Evolutionary conservation across 2,888 invertebrate genomes (phyloP).

Genomic region (Aporophyla nigra): DNA sequence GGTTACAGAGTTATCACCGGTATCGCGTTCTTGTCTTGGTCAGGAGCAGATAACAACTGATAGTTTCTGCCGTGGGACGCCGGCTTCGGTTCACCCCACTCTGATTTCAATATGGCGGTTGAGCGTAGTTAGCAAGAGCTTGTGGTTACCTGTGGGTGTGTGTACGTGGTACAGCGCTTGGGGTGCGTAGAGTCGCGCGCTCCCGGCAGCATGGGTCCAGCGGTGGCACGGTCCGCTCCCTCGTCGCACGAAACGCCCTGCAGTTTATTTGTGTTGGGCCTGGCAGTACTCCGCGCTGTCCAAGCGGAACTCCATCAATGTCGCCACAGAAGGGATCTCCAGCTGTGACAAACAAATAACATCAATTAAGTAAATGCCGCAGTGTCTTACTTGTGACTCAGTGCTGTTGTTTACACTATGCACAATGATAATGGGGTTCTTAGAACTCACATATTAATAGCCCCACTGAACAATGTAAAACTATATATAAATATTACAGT

Average conservation of each 20-base stretch:
- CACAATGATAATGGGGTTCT: constrained; percentile 41
- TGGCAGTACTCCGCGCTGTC: constrained; percentile 99
- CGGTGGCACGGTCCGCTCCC: constrained; percentile 76
- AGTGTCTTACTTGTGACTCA: constrained; percentile 34
- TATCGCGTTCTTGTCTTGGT: constrained; percentile 76
- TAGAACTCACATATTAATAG: constrained; percentile 48
- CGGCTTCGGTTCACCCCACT: constrained; percentile 67
- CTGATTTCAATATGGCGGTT: constrained; percentile 68
- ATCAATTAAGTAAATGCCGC: constrained; percentile 45
- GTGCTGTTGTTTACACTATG: constrained; percentile 45
- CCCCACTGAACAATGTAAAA: constrained; percentile 17
- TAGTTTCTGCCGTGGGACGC: constrained; percentile 62
- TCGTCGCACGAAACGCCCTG: constrained; percentile 80
- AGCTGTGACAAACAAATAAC: constrained; percentile 91
- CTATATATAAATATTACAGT: constrained; percentile 19
- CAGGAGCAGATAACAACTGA: constrained; percentile 79
- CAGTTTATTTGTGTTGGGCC: constrained; percentile 98
- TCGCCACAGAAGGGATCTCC: constrained; percentile 96
- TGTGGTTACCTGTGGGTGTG: constrained; percentile 81
- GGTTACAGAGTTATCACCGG: constrained; percentile 54
- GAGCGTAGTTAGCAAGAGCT: constrained; percentile 25
- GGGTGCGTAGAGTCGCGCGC: constrained; percentile 81
- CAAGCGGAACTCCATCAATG: constrained; percentile 99
- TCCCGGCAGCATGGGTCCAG: constrained; percentile 87
- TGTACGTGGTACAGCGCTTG: constrained; percentile 81